Conservation (phyloP, 2,113 vertebrate genomes). For the Anas platyrhynchos region DNA sequence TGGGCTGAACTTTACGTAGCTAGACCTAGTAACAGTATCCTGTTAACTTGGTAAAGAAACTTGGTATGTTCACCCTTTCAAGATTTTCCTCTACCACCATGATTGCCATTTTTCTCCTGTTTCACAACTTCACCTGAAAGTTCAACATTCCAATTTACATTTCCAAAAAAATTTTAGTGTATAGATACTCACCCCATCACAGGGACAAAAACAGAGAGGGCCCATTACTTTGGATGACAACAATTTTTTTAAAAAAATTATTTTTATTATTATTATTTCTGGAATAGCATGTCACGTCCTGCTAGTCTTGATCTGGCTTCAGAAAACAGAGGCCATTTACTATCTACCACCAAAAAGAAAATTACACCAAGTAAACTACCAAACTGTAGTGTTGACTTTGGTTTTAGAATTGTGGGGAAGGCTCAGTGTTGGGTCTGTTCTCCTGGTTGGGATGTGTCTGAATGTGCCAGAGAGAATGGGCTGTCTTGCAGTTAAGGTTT, state of each 20-base stretch:
- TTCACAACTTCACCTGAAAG: background rate
- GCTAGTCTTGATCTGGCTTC: background rate
- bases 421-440: background rate
- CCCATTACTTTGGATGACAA: background rate
- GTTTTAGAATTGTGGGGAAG: background rate
- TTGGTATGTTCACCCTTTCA: background rate
- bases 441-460: background rate
- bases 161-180: background rate
- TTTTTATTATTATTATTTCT: background rate
- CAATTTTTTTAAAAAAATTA: too few relatives aligned
- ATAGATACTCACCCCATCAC: background rate
- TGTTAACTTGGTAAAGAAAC: background rate
- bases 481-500: background rate
- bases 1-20: background rate
- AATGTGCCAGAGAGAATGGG: background rate
- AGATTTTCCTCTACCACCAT: background rate
- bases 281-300: background rate
- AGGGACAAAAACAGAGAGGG: background rate
- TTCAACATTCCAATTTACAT: background rate
- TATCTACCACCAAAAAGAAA: background rate
- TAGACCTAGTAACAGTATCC: background rate
- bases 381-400: background rate
- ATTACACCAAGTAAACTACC: background rate
- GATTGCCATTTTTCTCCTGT: background rate
- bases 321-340: background rate